phyloP scores from a whole-genome alignment of 2,888 invertebrate species.

The Plebejus anna region DNA sequence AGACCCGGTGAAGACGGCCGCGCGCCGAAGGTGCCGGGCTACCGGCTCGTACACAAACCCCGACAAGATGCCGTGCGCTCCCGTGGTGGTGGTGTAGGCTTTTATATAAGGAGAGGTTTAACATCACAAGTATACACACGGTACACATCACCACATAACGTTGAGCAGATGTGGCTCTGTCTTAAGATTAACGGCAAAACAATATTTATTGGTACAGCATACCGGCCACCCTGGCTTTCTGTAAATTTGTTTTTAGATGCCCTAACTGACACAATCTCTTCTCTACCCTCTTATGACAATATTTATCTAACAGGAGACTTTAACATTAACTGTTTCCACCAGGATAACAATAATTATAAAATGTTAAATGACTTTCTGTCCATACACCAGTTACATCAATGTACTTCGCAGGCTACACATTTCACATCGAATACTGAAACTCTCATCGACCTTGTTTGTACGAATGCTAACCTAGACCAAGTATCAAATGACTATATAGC shows the following conservation, averaged over 20 bases:
- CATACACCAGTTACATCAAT: neutral
- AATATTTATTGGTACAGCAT: conserved; percentile 32
- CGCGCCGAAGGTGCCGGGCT: conserved; percentile 39
- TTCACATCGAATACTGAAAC: neutral
- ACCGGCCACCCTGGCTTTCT: conserved; percentile 32
- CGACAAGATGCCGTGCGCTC: conserved; percentile 21
- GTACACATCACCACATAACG: neutral
- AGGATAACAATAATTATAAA: too few species aligned
- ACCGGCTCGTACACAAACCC: conserved; percentile 31
- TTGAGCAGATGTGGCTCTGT: conserved; percentile 38
- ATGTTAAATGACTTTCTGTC: neutral
- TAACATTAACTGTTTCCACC: too few species aligned
- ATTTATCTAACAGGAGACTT: neutral
- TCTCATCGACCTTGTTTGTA: neutral
- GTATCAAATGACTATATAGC: neutral
- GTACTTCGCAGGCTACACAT: neutral
- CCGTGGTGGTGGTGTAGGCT: conserved; percentile 32
- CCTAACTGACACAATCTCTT: conserved; percentile 7
- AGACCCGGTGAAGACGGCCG: conserved; percentile 37
- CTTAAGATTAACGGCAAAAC: conserved; percentile 22
- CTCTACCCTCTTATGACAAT: neutral
- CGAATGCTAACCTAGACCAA: neutral
- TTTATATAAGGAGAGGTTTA: conserved; percentile 29
- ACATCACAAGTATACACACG: conserved; percentile 3
- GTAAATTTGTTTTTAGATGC: conserved; percentile 6